Evolutionary conservation across 2,888 invertebrate genomes (phyloP), one percentile per base, ranked within the genome.

Genomic region (Cheilosia soror): DNA sequence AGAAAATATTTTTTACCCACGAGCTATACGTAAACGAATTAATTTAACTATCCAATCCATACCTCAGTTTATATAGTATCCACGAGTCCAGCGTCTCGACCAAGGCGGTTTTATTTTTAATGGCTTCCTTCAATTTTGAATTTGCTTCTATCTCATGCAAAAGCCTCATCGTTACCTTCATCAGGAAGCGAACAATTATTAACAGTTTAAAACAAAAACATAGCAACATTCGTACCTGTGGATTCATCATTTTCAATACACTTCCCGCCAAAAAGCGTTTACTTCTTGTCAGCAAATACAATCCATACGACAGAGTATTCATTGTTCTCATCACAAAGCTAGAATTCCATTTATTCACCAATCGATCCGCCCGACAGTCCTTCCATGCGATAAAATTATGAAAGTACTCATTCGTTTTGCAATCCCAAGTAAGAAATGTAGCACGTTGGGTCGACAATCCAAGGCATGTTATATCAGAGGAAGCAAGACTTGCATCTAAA

Each of bases 31-130:
- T 15, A 20, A 44, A 44, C 20, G 6, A 33, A 44, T 44, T 13
- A 3, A 9, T 42, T 44, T 15, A n/a, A 4, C n/a, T 15, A 27
- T 25, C 27, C 13, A 49, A 27, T 25, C 27, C 13, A 49, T 85
- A 88, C 88, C 90, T 96, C 66, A 98, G 93, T 93, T 96, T 97
- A 93, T 97, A 96, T 69, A 98, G 90, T 62, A 99, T 93, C 98
- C 98, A 99, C 0, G 98, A 97, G 90, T 99, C 99, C 69, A 99
- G 93, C 1, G 98, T 96, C 5, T 98, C 97, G 92, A 97, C 96
- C 91, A 96, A 94, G 0, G 96, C 96, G 87, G 95, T 94, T 47
- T 95, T 94, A 62, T 93, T 92, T 84, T 92, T 91, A 5, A 95
- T 92, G 0, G 96, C 96, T 87, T 94, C 92, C 89, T 94, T 94